These are phyloP conservation scores for Cheirogaleus medius DNA, from an alignment of 2,113 vertebrate species.

Conservation along the genomic window DNA sequence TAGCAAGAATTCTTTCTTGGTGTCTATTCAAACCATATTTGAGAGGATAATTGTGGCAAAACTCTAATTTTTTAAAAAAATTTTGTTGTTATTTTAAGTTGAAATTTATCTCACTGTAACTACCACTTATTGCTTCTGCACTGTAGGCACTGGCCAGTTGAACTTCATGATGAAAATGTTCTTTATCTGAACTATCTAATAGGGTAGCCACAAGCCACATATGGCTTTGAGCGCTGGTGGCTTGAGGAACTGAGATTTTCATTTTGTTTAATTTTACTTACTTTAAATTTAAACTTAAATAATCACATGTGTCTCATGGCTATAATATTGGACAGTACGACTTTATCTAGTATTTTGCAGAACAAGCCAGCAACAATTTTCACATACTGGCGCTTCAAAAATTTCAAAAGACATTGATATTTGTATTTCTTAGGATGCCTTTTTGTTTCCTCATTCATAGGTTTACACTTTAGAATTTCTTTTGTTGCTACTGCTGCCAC, in stretches of 20 bases:
- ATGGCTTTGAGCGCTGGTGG: not conserved
- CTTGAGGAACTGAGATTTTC: not conserved
- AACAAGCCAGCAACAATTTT: not conserved
- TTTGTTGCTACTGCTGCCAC: not conserved
- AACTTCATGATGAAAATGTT: not conserved
- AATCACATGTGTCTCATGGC: not conserved
- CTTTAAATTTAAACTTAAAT: conserved; percentile 12
- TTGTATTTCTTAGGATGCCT: not conserved
- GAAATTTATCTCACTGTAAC: not conserved
- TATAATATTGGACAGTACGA: not conserved
- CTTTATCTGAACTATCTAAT: not conserved
- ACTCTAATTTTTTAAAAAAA: not conserved
- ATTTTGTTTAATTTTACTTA: conserved; percentile 14
- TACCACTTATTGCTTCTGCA: not conserved
- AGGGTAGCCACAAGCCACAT: not conserved
- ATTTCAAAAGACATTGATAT: not conserved
- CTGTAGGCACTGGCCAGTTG: not conserved
- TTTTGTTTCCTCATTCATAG: not conserved
- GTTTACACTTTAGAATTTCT: not conserved
- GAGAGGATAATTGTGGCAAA: conserved; percentile 25
- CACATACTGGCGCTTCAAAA: not conserved
- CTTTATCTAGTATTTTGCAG: not conserved
- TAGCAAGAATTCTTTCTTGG: not conserved
- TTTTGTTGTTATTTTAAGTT: not conserved
- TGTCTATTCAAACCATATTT: not conserved